Base-by-base conservation (phyloP, 2,797 vertebrate species). In the Acridotheres tristis region DNA sequence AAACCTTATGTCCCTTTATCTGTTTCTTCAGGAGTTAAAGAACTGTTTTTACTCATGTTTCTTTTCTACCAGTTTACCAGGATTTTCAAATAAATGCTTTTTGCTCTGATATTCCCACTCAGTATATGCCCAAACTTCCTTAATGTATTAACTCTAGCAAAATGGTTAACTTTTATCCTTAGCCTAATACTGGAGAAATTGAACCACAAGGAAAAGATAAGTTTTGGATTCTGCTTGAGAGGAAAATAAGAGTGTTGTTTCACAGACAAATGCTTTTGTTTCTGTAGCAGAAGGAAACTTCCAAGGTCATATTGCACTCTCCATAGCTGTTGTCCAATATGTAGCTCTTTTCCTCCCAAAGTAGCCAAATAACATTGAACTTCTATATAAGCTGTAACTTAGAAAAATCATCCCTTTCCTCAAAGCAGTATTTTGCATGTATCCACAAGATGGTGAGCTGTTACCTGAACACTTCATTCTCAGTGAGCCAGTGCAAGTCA, bases 401-500 rank as follows among this genome's bases (percentile, higher is more conserved):
- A 68, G 22, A 38, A 75, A 78, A 90, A 62, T 40, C 30, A 43
- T 79, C 47, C 29, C 29, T 53, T 30, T 30, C 29, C 29, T 30
- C 61, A 45, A 85, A 71, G 48, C 26, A 83, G 42, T 55, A 42
- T 84, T 86, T 88, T 90, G 23, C 76, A 30, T 40, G 27, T 50
- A 88, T 53, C 38, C 75, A 50, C 74, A 92, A 89, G 81, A 76
- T 85, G 68, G 67, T 83, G 90, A 91, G 38, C 61, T 89, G 38
- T 67, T 90, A 85, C 69, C 51, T 86, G 88, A 93, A 65, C 34
- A 43, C 50, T 65, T 77, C 8, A 19, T 63, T 32, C 43, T 48
- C 20, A 88, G 42, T 47, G 47, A 93, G 50, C 34, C 90, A 81
- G 38, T 78, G 50, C 16, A 84, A 81, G 36, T 61, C 61, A 72